Conservation (phyloP, 2,888 invertebrate species). For the Epinotia brunnichana region DNA sequence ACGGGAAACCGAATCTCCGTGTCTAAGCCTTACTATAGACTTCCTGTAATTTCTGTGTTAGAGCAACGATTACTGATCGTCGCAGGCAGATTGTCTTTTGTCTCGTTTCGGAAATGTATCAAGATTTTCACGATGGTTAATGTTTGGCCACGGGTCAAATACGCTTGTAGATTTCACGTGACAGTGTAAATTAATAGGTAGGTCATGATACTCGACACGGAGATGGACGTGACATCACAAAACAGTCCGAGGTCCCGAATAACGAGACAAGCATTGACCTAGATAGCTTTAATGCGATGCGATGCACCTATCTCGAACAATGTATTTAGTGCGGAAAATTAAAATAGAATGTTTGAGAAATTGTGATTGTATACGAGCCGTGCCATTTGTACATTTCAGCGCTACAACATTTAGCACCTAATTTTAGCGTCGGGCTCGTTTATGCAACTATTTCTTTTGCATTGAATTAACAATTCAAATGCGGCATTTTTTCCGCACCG, state of each 20-base stretch:
- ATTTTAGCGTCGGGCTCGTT: conserved; percentile 69
- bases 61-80: conserved; percentile 29
- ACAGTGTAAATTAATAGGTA: conserved; percentile 31
- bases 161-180: conserved; percentile 14
- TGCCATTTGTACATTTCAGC: conserved; percentile 64
- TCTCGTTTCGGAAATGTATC: conserved; percentile 5
- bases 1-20: conserved; percentile 58
- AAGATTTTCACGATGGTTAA: background rate
- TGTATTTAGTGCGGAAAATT: conserved; percentile 35
- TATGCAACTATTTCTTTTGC: conserved; percentile 80
- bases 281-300: conserved; percentile 36
- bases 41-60: conserved; percentile 43
- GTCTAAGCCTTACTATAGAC: conserved; percentile 40
- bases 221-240: conserved; percentile 35
- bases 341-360: conserved; percentile 39
- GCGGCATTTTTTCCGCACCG: conserved; percentile 72
- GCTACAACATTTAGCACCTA: conserved; percentile 70
- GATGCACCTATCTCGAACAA: conserved; percentile 36
- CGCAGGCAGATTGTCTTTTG: conserved; percentile 29
- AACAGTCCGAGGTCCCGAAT: conserved; percentile 39
- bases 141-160: conserved; percentile 24
- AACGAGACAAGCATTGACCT: conserved; percentile 39
- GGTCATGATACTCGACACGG: conserved; percentile 22
- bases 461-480: conserved; percentile 80
- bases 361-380: conserved; percentile 39